Percentiles rank a stretch among this genome's conserved stretches.
Conservation (phyloP, 2,888 invertebrate genomes). For the Azorinus chamasolen region DNA sequence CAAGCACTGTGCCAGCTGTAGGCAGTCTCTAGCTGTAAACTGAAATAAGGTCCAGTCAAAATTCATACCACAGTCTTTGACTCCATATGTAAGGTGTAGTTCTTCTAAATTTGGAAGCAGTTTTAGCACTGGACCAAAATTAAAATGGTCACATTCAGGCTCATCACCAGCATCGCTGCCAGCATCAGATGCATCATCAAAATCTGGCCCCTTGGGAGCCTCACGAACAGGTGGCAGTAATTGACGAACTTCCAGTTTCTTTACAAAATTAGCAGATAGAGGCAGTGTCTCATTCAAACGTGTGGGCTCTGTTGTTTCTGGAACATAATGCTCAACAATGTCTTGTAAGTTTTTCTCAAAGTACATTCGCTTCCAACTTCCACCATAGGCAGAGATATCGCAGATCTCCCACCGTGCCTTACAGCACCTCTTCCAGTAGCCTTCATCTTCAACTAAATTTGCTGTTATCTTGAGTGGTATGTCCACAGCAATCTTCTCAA, state of each 20-base stretch:
- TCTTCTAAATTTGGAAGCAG: conserved; percentile 83
- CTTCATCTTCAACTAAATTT: conserved; percentile 85
- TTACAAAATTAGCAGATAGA: conserved; percentile 84
- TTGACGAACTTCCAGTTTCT: conserved; percentile 83
- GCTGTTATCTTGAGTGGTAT: conserved; percentile 86
- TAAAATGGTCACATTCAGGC: conserved; percentile 86
- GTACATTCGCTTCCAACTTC: conserved; percentile 86
- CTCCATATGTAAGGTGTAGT: conserved; percentile 85
- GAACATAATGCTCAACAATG: conserved; percentile 86
- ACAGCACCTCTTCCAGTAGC: conserved; percentile 86
- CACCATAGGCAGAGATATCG: conserved; percentile 84
- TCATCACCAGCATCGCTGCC: conserved; percentile 85
- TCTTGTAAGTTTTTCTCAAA: conserved; percentile 86
- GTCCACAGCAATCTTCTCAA: conserved; percentile 83
- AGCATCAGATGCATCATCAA: conserved; percentile 84
- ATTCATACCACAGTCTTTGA: conserved; percentile 87
- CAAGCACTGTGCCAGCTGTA: conserved; percentile 85
- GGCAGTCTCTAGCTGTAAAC: conserved; percentile 86
- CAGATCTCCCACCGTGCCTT: conserved; percentile 85
- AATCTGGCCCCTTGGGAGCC: conserved; percentile 81
- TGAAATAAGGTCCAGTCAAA: conserved; percentile 87
- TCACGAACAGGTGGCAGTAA: conserved; percentile 86
- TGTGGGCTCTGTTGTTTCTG: conserved; percentile 83
- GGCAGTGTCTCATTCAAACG: conserved; percentile 82
- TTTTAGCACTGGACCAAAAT: conserved; percentile 84